These are phyloP conservation scores for Fratercula arctica DNA, from an alignment of 2,797 vertebrate genomes.

Conservation along the genomic window DNA sequence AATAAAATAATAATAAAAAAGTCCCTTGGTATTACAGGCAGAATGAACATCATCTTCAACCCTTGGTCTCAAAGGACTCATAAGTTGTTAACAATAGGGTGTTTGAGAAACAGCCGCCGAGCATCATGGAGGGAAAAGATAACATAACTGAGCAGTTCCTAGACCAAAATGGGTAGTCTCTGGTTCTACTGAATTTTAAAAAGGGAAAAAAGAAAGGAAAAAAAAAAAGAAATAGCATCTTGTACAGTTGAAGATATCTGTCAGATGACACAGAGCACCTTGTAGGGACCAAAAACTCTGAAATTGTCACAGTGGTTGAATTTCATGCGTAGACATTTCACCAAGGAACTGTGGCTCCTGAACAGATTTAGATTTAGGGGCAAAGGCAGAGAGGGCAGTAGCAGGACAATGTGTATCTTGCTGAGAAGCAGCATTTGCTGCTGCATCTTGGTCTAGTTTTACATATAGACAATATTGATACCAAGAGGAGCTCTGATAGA, in stretches of 20 bases:
- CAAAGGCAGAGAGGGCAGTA: neutral
- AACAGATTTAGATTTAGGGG: neutral
- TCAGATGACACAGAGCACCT: neutral
- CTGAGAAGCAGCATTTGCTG: neutral
- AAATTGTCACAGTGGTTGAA: neutral
- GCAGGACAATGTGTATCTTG: neutral
- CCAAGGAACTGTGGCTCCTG: neutral
- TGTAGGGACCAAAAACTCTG: neutral
- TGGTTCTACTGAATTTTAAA: neutral
- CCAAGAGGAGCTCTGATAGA: neutral
- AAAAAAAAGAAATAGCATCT: neutral
- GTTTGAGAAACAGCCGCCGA: slow-evolving; percentile 6
- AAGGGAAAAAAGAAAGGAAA: too few relatives aligned
- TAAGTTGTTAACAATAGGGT: neutral
- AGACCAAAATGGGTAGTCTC: neutral
- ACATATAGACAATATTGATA: neutral
- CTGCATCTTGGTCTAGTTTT: neutral
- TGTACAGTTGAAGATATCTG: neutral
- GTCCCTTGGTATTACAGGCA: neutral
- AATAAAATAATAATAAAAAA: neutral
- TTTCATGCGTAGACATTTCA: neutral
- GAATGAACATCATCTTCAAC: neutral
- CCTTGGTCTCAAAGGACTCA: neutral
- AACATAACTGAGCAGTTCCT: neutral
- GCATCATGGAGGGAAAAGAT: neutral